These are phyloP conservation scores for Mizuhopecten yessoensis DNA, from an alignment of 1,140 invertebrate genomes.

Conservation along the genomic window DNA sequence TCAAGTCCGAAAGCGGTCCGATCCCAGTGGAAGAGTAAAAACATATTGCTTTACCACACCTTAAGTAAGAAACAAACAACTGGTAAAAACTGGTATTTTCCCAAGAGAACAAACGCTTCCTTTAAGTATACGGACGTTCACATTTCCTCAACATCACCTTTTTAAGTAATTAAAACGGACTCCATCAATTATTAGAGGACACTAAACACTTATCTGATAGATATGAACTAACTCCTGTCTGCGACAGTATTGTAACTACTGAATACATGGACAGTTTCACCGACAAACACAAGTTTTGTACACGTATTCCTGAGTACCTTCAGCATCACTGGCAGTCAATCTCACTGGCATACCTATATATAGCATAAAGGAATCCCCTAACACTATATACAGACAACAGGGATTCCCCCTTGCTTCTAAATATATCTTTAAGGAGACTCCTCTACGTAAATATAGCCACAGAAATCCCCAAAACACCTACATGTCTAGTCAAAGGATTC, in stretches of 20 bases:
- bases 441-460: constrained; percentile 35
- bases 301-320: constrained; percentile 57
- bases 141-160: constrained; percentile 21
- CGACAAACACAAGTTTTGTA: constrained; percentile 47
- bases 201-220: constrained; percentile 27
- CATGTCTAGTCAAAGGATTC: neutral
- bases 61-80: constrained; percentile 35
- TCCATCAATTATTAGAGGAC: constrained; percentile 17
- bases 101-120: constrained; percentile 1
- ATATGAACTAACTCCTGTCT: constrained; percentile 54
- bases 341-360: constrained; percentile 17
- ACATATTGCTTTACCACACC: constrained; percentile 32
- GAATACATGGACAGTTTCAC: constrained; percentile 50
- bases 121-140: constrained; percentile 18
- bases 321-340: constrained; percentile 35
- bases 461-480: constrained; percentile 28
- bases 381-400: constrained; percentile 9
- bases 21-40: constrained; percentile 38
- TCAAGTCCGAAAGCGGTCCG: neutral
- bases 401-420: constrained; percentile 36
- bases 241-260: constrained; percentile 51
- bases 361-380: constrained; percentile 44
- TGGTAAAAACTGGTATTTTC: neutral
- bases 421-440: constrained; percentile 6
- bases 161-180: constrained; percentile 22